phyloP scores from a whole-genome alignment of 2,797 vertebrate species.

The Gymnodraco acuticeps region DNA sequence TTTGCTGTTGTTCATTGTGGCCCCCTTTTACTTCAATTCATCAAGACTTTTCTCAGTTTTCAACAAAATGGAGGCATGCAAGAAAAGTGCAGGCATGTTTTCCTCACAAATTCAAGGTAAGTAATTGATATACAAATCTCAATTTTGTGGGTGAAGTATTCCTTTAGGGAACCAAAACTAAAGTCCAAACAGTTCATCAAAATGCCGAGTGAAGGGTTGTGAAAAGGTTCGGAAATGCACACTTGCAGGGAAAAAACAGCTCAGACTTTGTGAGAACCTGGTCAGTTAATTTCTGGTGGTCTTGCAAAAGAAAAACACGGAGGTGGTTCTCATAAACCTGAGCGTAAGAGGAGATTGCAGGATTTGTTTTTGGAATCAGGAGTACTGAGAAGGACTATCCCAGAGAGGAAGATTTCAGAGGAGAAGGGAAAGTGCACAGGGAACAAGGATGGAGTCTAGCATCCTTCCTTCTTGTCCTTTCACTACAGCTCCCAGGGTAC shows the following conservation, averaged over 20 bases:
- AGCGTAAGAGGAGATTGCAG: slow-evolving; percentile 11
- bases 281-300: not conserved
- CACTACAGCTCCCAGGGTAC: slow-evolving; percentile 75
- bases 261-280: slow-evolving; percentile 34
- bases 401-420: slow-evolving; percentile 31
- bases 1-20: too few species aligned
- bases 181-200: not conserved
- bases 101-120: too few species aligned
- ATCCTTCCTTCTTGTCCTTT: slow-evolving; percentile 54
- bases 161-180: slow-evolving; percentile 1
- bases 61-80: too few species aligned
- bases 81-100: too few species aligned
- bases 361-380: not conserved
- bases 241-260: slow-evolving; percentile 15
- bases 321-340: slow-evolving; percentile 32
- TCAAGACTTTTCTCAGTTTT: too few species aligned
- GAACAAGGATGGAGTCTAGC: slow-evolving; percentile 35
- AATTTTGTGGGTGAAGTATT: too few species aligned
- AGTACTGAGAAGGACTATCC: slow-evolving; percentile 37
- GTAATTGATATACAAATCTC: too few species aligned
- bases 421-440: slow-evolving; percentile 50
- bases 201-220: not conserved
- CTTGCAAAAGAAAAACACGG: not conserved
- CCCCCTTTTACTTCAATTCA: too few species aligned
- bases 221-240: slow-evolving; percentile 18